A percentile compares a stretch with the other conserved stretches of the same genome.
These are phyloP conservation scores for Rhynchomys soricoides DNA, from an alignment of 2,113 vertebrate species.

Conservation along the genomic window DNA sequence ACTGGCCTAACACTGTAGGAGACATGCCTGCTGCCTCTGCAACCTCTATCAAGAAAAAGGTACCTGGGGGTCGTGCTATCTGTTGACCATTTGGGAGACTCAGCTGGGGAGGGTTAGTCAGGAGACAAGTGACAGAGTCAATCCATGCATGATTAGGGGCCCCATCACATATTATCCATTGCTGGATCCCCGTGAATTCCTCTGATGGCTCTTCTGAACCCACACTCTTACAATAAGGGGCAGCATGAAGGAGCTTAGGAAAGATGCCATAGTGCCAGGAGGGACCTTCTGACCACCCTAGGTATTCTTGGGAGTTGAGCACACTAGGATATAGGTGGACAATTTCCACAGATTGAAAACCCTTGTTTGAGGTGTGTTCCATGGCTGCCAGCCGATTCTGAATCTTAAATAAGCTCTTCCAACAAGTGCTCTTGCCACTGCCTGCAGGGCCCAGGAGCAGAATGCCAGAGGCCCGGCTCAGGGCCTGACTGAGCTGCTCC, in stretches of 20 bases:
- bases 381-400: conserved; percentile 83
- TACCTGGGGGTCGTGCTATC: conserved; percentile 71
- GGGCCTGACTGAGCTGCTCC: conserved; percentile 86
- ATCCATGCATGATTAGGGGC: conserved; percentile 86
- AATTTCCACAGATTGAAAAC: conserved; percentile 82
- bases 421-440: conserved; percentile 91
- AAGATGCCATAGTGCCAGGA: conserved; percentile 86
- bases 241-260: conserved; percentile 60
- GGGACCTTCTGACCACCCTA: conserved; percentile 82
- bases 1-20: conserved; percentile 86
- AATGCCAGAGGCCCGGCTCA: conserved; percentile 82
- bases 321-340: conserved; percentile 88
- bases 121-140: conserved; percentile 87
- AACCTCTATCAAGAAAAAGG: conserved; percentile 89
- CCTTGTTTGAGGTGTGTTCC: neutral
- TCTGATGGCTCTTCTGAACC: neutral
- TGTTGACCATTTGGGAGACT: conserved; percentile 87
- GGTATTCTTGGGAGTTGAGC: conserved; percentile 87
- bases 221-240: neutral
- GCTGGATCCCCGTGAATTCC: conserved; percentile 50
- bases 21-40: conserved; percentile 84
- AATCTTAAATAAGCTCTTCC: conserved; percentile 86
- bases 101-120: conserved; percentile 79
- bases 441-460: conserved; percentile 90
- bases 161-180: conserved; percentile 92